Conservation (phyloP, 2,888 invertebrate genomes). For the Chalcis sispes region DNA sequence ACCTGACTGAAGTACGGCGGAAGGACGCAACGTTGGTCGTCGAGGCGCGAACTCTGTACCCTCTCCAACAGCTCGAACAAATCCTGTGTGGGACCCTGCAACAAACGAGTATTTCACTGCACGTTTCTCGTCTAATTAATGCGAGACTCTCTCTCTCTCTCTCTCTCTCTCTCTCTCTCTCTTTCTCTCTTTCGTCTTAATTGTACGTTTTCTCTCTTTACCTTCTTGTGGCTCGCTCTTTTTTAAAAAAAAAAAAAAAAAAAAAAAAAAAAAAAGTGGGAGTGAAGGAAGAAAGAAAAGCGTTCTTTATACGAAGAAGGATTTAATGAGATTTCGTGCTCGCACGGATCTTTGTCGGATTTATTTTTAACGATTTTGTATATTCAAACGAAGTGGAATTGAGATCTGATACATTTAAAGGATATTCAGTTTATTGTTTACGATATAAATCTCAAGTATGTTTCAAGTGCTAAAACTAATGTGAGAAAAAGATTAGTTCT, state of each 20-base stretch:
- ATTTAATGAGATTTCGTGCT: conserved; percentile 19
- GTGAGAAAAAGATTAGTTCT: too few relatives aligned
- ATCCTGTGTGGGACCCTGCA: conserved; percentile 80
- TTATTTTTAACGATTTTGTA: not conserved
- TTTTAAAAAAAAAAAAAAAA: not conserved
- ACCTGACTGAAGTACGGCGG: conserved; percentile 95
- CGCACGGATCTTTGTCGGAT: not conserved
- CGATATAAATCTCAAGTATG: too few relatives aligned
- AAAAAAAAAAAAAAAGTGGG: too few relatives aligned
- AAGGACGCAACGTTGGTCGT: conserved; percentile 97
- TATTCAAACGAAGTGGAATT: not conserved
- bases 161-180: not conserved
- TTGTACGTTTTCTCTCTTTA: not conserved
- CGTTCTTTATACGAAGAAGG: not conserved
- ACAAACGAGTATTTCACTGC: conserved; percentile 25
- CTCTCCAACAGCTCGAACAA: conserved; percentile 95
- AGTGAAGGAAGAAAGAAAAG: not conserved
- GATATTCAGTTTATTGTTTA: too few relatives aligned
- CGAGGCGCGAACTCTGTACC: conserved; percentile 94
- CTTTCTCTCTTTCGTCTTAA: conserved; percentile 1
- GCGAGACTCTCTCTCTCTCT: conserved; percentile 2
- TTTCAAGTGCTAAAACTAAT: too few relatives aligned
- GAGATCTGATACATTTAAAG: too few relatives aligned
- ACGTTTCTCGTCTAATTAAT: conserved; percentile 19
- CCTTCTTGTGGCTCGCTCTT: not conserved